phyloP scores from a whole-genome alignment of 2,888 invertebrate genomes.

The Tyria jacobaeae region DNA sequence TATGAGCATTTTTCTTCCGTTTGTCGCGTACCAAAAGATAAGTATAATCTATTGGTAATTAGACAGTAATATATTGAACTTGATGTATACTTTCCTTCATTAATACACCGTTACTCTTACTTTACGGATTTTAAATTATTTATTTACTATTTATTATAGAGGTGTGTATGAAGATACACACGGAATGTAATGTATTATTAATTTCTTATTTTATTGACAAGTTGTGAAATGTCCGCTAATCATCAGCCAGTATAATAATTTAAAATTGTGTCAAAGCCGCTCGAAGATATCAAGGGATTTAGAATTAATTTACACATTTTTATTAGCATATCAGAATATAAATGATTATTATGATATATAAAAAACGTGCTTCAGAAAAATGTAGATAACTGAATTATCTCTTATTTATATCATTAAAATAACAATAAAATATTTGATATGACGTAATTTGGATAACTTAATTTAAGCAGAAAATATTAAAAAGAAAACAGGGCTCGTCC shows the following conservation, averaged over 20 bases:
- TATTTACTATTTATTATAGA: slow-evolving; percentile 64
- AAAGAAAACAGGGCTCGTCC: slow-evolving; percentile 3
- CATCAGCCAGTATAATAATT: slow-evolving; percentile 31
- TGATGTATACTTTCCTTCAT: slow-evolving; percentile 77
- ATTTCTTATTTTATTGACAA: slow-evolving; percentile 49
- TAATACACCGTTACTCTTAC: slow-evolving; percentile 77
- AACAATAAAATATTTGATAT: slow-evolving; percentile 1
- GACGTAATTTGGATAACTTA: neutral
- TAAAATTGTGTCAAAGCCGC: slow-evolving; percentile 44
- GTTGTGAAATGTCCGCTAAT: slow-evolving; percentile 42
- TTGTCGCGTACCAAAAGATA: slow-evolving; percentile 65
- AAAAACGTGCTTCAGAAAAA: slow-evolving; percentile 22
- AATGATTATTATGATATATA: slow-evolving; percentile 31
- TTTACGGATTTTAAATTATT: slow-evolving; percentile 73
- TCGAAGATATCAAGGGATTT: slow-evolving; percentile 30
- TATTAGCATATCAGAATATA: slow-evolving; percentile 34
- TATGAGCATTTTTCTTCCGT: slow-evolving; percentile 70
- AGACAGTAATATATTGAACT: slow-evolving; percentile 79
- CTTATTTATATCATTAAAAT: neutral
- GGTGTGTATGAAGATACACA: slow-evolving; percentile 48
- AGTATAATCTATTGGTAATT: slow-evolving; percentile 84
- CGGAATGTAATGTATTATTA: slow-evolving; percentile 40
- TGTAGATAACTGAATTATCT: slow-evolving; percentile 12
- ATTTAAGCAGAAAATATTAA: neutral
- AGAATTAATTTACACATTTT: slow-evolving; percentile 42